Percentiles rank a stretch among this genome's conserved stretches.
These are phyloP conservation scores for Phoxinus dragarum DNA, from an alignment of 2,797 vertebrate species.

Conservation along the genomic window DNA sequence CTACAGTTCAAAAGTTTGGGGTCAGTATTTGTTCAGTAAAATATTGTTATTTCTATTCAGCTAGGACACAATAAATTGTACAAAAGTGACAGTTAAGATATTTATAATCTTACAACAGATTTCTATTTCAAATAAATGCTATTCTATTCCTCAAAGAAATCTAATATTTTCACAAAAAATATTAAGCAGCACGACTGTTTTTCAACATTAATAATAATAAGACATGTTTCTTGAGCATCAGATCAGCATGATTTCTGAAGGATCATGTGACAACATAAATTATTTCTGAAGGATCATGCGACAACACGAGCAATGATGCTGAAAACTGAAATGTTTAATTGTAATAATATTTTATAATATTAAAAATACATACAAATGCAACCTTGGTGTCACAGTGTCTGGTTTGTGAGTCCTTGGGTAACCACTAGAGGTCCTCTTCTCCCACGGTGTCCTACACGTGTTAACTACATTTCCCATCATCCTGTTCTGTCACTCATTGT, in stretches of 20 bases:
- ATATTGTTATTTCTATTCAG: not conserved
- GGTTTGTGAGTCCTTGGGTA: too few relatives aligned
- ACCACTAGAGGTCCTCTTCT: too few relatives aligned
- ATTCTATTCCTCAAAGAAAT: not conserved
- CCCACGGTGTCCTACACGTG: too few relatives aligned
- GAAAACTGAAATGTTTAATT: not conserved
- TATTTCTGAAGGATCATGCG: not conserved
- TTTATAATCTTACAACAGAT: not conserved
- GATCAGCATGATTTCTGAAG: not conserved
- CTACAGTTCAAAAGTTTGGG: not conserved
- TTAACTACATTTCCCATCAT: too few relatives aligned
- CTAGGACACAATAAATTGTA: not conserved
- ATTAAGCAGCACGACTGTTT: too few relatives aligned
- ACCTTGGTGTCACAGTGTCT: too few relatives aligned
- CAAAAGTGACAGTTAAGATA: not conserved
- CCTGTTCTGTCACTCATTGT: too few relatives aligned
- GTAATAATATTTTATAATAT: not conserved
- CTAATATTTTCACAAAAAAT: too few relatives aligned
- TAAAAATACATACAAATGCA: not conserved
- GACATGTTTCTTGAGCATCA: not conserved
- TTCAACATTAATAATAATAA: not conserved
- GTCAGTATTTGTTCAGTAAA: not conserved
- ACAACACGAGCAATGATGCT: not conserved
- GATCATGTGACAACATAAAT: not conserved
- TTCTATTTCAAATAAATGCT: not conserved